Base-by-base conservation (phyloP, 2,888 invertebrate genomes). In the Tachina lurida region DNA sequence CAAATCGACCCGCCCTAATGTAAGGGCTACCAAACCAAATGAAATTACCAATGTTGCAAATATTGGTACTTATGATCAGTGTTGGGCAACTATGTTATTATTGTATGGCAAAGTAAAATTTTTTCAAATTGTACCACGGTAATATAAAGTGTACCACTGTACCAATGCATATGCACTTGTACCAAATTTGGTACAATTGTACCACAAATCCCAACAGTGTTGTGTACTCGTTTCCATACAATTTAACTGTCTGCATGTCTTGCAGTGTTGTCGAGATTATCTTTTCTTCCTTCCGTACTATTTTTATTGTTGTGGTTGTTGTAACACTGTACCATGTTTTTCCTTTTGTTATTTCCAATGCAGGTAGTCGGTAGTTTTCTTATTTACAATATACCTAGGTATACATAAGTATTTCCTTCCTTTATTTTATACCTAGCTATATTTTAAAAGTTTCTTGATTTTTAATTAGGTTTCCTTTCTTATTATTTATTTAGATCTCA, bases 191-290 rank as follows among this genome's bases (percentile, higher is more conserved):
- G n/a, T n/a, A n/a, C n/a, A n/a, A n/a, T n/a, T n/a, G n/a, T n/a
- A n/a, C n/a, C n/a, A n/a, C n/a, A n/a, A n/a, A n/a, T n/a, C n/a
- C n/a, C n/a, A n/a, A n/a, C n/a, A n/a, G n/a, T n/a, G 65, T 47
- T 63, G 71, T 73, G 83, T 54, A 70, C 79, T 79, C 84, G 74
- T 84, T 79, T 75, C 78, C 49, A 76, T 74, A 63, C 65, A 76
- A 80, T 80, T 75, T 79, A 84, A 75, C 75, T 79, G 84, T 70
- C 74, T 84, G 63, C 71, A 62, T 74, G 84, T 70, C 77, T 84
- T 22, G 78, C 79, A 52, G 49, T 67, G 10, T 17, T 52, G 76
- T 58, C 60, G 41, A 39, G 41, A 31, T 67, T 56, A 5, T 49
- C 49, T 47, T 41, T 13, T 67, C 49, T 60, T 65, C 1, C 62